Evolutionary conservation across 1,140 invertebrate species (phyloP).

Genomic region (Agraylea sexmaculata): DNA sequence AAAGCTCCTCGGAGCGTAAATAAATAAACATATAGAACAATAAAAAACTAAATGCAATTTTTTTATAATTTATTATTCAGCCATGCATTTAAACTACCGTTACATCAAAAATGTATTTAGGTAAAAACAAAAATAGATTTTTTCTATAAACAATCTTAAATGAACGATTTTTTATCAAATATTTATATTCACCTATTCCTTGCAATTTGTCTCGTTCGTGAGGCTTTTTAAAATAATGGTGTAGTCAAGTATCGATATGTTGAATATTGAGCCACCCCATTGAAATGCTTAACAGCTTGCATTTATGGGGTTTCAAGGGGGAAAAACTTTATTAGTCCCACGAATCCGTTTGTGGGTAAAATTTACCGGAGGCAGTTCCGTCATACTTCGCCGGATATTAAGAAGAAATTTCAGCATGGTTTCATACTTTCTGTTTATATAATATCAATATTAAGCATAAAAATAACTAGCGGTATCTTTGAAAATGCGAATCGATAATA

Average conservation of each 20-base stretch:
- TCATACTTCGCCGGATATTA: constrained; percentile 14
- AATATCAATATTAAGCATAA: constrained; percentile 3
- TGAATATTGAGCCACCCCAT: constrained; percentile 18
- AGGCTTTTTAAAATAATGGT: constrained; percentile 19
- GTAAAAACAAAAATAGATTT: constrained; percentile 5
- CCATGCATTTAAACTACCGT: too few species aligned
- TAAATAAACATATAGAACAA: too few species aligned
- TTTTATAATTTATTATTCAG: too few species aligned
- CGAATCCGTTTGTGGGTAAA: constrained; percentile 17
- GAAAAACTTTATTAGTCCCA: constrained; percentile 18
- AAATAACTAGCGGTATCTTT: not conserved
- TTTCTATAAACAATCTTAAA: constrained; percentile 15
- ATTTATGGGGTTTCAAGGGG: constrained; percentile 20
- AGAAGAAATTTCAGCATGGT: constrained; percentile 9
- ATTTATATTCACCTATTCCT: constrained; percentile 16
- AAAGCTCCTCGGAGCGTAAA: too few species aligned
- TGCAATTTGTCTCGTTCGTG: too few species aligned
- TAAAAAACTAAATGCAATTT: too few species aligned
- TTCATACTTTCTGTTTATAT: constrained; percentile 15
- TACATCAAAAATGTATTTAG: constrained; percentile 7
- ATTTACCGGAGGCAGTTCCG: constrained; percentile 12
- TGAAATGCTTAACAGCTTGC: constrained; percentile 21
- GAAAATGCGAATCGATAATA: not conserved
- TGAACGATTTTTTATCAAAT: constrained; percentile 18
- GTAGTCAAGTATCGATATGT: constrained; percentile 16